Conservation (phyloP, 2,888 invertebrate species). For the Chrysopilus asiliformis region DNA sequence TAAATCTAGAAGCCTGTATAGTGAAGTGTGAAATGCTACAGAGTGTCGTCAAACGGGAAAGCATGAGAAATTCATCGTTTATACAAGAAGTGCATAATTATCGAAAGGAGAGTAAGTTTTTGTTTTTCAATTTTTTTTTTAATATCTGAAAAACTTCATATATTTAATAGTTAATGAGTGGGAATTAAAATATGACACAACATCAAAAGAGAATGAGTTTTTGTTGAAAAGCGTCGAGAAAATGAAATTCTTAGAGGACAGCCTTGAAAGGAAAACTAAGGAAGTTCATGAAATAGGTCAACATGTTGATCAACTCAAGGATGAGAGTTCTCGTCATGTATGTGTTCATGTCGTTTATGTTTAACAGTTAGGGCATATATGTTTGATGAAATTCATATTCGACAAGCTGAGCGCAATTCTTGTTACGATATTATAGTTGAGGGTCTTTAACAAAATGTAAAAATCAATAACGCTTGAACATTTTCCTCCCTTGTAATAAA, state of each 20-base stretch:
- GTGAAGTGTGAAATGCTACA: conserved; percentile 15
- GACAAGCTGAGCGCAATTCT: no score
- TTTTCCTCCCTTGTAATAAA: no score
- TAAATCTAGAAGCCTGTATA: conserved; percentile 14
- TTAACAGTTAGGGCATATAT: no score
- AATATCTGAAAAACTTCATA: no score
- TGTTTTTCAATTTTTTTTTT: not conserved
- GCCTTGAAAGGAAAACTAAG: conserved; percentile 9
- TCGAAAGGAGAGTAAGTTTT: conserved; percentile 8
- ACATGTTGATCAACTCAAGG: conserved; percentile 10
- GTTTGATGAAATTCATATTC: no score
- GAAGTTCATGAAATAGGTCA: conserved; percentile 8
- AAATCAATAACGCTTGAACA: no score
- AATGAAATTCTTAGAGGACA: conserved; percentile 14
- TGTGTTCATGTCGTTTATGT: conserved; percentile 3
- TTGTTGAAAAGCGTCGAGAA: conserved; percentile 11
- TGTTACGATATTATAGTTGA: no score
- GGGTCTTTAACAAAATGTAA: no score
- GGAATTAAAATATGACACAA: conserved; percentile 7
- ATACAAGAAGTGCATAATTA: conserved; percentile 8
- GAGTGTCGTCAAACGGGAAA: conserved; percentile 10
- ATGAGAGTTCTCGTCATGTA: conserved; percentile 12
- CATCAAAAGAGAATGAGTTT: conserved; percentile 10
- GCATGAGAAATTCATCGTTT: conserved; percentile 6
- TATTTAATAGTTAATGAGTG: conserved; percentile 7